Evolutionary conservation across 1,140 invertebrate species (phyloP).

Genomic region (Mactra quadrangularis): DNA sequence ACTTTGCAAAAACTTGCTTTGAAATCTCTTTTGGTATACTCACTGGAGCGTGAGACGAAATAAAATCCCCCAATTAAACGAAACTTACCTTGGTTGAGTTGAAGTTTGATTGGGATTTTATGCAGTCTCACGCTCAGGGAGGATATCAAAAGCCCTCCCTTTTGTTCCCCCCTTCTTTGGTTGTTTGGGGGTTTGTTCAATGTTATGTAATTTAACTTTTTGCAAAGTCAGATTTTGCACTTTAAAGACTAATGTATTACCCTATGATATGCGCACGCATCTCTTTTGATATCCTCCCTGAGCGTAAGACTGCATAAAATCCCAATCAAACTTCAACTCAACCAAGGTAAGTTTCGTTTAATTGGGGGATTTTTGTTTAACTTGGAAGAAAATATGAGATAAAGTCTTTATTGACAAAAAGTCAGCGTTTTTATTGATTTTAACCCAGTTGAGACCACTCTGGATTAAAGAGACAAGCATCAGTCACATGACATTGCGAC

Average conservation of each 20-base stretch:
- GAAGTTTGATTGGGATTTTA: constrained; percentile 21
- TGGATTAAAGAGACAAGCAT: no score
- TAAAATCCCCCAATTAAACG: constrained; percentile 24
- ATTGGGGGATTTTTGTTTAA: no score
- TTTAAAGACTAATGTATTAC: neutral
- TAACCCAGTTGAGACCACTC: no score
- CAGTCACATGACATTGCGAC: no score
- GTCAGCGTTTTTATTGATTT: no score
- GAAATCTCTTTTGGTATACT: neutral
- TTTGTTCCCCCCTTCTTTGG: no score
- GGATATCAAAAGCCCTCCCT: neutral
- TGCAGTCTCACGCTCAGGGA: neutral
- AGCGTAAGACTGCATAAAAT: no score
- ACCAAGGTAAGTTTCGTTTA: no score
- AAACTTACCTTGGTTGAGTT: constrained; percentile 24
- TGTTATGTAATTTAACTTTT: neutral
- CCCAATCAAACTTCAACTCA: no score
- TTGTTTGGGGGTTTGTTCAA: neutral
- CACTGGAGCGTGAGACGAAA: constrained; percentile 1
- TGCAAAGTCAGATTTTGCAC: neutral
- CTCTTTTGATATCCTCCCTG: neutral
- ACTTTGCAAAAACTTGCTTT: neutral
- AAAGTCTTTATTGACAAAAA: no score
- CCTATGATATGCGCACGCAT: neutral
- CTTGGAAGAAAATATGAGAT: no score